Percentiles rank a stretch among this genome's conserved stretches.
Evolutionary conservation across 2,113 vertebrate genomes (phyloP).

Genomic region (Jaculus jaculus): DNA sequence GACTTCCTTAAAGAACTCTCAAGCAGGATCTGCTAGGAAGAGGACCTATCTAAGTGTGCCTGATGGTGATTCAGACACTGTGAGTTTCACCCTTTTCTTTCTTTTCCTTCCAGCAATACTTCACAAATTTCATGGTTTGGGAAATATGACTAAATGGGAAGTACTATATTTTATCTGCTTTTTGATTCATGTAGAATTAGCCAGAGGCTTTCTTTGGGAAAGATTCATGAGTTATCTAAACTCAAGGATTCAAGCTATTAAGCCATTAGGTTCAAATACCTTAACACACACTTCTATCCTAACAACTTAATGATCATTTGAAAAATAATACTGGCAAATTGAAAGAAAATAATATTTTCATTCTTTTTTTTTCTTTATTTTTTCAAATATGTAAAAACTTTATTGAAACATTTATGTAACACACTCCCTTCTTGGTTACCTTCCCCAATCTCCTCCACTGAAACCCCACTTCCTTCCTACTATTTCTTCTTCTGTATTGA

Average conservation of each 20-base stretch:
- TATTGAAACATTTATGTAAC: too few species aligned
- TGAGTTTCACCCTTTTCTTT: slow-evolving; percentile 87
- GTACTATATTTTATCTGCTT: slow-evolving; percentile 28
- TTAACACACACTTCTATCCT: not conserved
- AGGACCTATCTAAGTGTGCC: slow-evolving; percentile 96
- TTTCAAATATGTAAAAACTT: too few species aligned
- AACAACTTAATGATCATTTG: slow-evolving; percentile 39
- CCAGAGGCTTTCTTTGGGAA: slow-evolving; percentile 30
- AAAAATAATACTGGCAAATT: not conserved
- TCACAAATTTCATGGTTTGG: not conserved
- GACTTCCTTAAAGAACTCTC: slow-evolving; percentile 88
- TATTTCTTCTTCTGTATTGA: too few species aligned
- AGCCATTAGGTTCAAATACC: not conserved
- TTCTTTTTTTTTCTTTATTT: too few species aligned
- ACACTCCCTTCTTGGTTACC: too few species aligned
- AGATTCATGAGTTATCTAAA: not conserved
- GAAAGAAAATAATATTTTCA: slow-evolving; percentile 21
- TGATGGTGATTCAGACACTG: slow-evolving; percentile 97
- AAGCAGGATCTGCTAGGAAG: slow-evolving; percentile 91
- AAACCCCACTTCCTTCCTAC: too few species aligned
- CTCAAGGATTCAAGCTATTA: slow-evolving; percentile 14
- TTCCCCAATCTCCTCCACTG: too few species aligned
- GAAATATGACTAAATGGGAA: not conserved
- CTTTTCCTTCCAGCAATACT: slow-evolving; percentile 32
- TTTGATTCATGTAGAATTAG: slow-evolving; percentile 7